Evolutionary conservation across 92 coral and sea anemone genomes (phyloP).

Genomic region (Bergia sp.): DNA sequence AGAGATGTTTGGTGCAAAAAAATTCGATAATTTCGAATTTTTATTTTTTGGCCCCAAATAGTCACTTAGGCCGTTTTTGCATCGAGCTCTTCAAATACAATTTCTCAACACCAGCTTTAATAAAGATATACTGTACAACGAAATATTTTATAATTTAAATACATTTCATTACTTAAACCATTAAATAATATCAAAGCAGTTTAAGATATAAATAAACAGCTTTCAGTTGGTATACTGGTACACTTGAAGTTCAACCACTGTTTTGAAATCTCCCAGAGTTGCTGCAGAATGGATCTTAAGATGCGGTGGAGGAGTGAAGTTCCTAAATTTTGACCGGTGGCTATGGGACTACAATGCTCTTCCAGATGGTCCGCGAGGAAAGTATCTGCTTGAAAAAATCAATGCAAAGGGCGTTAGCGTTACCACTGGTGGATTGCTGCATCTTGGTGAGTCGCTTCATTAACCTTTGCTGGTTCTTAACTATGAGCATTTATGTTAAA

Average conservation of each 20-base stretch:
- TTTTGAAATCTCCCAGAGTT: slow-evolving; percentile 55
- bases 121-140: too few relatives aligned
- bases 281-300: slow-evolving; percentile 98
- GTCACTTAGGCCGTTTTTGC: too few relatives aligned
- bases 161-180: too few relatives aligned
- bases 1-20: too few relatives aligned
- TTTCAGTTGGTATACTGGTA: too few relatives aligned
- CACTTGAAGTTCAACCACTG: neutral
- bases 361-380: slow-evolving; percentile 78
- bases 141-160: too few relatives aligned
- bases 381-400: slow-evolving; percentile 75
- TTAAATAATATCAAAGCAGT: too few relatives aligned
- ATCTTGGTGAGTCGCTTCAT: slow-evolving; percentile 64
- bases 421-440: slow-evolving; percentile 92
- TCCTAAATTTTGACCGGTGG: slow-evolving; percentile 66
- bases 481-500: neutral
- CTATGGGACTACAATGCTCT: slow-evolving; percentile 87
- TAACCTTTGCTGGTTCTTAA: neutral
- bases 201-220: too few relatives aligned
- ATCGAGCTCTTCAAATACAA: too few relatives aligned
- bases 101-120: too few relatives aligned
- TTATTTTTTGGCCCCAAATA: too few relatives aligned
- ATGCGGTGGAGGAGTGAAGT: slow-evolving; percentile 95
- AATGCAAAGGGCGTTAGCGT: slow-evolving; percentile 81
- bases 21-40: too few relatives aligned